Evolutionary conservation across 2,888 invertebrate species (phyloP).

Genomic region (Sinotaia quadrata): DNA sequence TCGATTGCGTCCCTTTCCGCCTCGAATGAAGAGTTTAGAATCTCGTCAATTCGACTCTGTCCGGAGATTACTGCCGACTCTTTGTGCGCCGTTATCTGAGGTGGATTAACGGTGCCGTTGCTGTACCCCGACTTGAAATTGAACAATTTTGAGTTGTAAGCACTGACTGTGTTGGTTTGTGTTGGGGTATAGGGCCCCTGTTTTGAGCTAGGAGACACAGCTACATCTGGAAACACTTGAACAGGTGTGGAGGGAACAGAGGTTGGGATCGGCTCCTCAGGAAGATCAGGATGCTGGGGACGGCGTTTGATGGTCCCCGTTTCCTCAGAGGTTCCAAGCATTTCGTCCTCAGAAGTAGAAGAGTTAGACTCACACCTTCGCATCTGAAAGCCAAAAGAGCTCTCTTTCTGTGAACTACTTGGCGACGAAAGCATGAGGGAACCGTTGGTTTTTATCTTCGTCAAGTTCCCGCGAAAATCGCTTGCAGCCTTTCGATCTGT

Average conservation of each 20-base stretch:
- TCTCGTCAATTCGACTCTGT: conserved; percentile 33
- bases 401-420: conserved; percentile 60
- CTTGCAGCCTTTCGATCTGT: conserved; percentile 16
- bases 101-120: not conserved
- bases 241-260: not conserved
- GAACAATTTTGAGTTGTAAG: not conserved
- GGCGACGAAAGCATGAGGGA: conserved; percentile 67
- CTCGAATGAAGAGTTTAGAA: conserved; percentile 36
- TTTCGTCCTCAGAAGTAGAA: conserved; percentile 66
- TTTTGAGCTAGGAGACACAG: not conserved
- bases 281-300: conserved; percentile 15
- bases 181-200: not conserved
- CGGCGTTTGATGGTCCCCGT: conserved; percentile 69
- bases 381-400: conserved; percentile 53
- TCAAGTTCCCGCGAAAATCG: conserved; percentile 43
- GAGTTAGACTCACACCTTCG: conserved; percentile 61
- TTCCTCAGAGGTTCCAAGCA: conserved; percentile 61
- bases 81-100: not conserved
- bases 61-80: not conserved
- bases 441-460: conserved; percentile 71
- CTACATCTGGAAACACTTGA: not conserved
- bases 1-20: conserved; percentile 27
- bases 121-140: not conserved
- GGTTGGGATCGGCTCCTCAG: conserved; percentile 3
- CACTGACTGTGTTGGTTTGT: not conserved